Conservation (phyloP, 2,888 invertebrate genomes). For the Coelinius sp. region DNA sequence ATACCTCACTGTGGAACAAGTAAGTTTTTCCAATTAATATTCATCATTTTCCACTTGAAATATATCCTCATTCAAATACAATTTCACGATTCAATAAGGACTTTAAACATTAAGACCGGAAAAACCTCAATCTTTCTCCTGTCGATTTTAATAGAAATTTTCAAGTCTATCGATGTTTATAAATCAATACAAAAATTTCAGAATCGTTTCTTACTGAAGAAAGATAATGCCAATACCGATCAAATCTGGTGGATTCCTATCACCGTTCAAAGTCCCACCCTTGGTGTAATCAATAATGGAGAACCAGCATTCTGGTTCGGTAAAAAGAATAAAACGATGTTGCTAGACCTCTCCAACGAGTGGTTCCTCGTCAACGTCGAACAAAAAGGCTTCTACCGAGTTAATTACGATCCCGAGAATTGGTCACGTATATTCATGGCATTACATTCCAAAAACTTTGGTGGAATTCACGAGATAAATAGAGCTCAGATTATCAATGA, state of each 20-base stretch:
- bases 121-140: too few species aligned
- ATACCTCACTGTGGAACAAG: slow-evolving; percentile 58
- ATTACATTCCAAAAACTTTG: slow-evolving; percentile 69
- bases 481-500: slow-evolving; percentile 89
- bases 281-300: slow-evolving; percentile 72
- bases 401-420: slow-evolving; percentile 76
- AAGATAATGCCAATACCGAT: not conserved
- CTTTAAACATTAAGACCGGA: too few species aligned
- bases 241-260: slow-evolving; percentile 70
- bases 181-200: too few species aligned
- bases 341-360: slow-evolving; percentile 59
- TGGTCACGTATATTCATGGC: slow-evolving; percentile 74
- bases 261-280: slow-evolving; percentile 70
- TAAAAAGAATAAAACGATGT: not conserved
- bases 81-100: too few species aligned
- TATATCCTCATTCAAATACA: not conserved
- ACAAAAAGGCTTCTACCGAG: slow-evolving; percentile 70
- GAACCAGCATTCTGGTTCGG: slow-evolving; percentile 73
- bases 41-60: not conserved
- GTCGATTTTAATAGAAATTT: too few species aligned
- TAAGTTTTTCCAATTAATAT: slow-evolving; percentile 22
- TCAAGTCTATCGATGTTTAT: too few species aligned
- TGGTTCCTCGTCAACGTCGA: slow-evolving; percentile 61
- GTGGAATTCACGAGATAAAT: slow-evolving; percentile 76
- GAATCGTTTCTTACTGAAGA: slow-evolving; percentile 46